Evolutionary conservation across 1,140 invertebrate genomes (phyloP).

Genomic region (Liolophura sinensis): DNA sequence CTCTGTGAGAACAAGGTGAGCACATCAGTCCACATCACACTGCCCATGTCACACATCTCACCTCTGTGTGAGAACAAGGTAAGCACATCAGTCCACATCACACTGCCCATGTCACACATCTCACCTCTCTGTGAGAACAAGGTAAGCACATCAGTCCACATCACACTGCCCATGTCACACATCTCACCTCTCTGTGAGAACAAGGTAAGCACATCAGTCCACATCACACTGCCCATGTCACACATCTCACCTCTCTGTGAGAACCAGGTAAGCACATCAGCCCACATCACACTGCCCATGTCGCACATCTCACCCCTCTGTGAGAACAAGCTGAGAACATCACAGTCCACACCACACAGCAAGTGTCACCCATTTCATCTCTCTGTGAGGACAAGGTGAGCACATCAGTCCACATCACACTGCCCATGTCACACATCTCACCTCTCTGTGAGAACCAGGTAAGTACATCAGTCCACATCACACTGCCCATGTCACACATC

Average conservation of each 20-base stretch:
- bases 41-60: no score
- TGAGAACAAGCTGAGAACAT: slow-evolving; percentile 93
- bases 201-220: neutral
- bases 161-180: neutral
- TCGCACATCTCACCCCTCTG: slow-evolving; percentile 92
- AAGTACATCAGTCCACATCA: no score
- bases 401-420: no score
- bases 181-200: slow-evolving; percentile 6
- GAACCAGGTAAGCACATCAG: slow-evolving; percentile 75
- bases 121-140: slow-evolving; percentile 97
- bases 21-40: no score
- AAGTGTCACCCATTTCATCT: slow-evolving; percentile 91
- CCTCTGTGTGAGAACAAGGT: no score
- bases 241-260: no score
- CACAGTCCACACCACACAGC: slow-evolving; percentile 87
- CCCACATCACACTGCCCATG: slow-evolving; percentile 92
- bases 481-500: slow-evolving; percentile 93
- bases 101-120: slow-evolving; percentile 93
- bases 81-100: no score
- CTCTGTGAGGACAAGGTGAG: slow-evolving; percentile 95
- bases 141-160: slow-evolving; percentile 61
- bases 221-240: no score
- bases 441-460: no score
- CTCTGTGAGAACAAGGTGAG: slow-evolving; percentile 95
- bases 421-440: no score